Evolutionary conservation across 2,797 vertebrate genomes (phyloP).

Genomic region (Novumbra hubbsi): DNA sequence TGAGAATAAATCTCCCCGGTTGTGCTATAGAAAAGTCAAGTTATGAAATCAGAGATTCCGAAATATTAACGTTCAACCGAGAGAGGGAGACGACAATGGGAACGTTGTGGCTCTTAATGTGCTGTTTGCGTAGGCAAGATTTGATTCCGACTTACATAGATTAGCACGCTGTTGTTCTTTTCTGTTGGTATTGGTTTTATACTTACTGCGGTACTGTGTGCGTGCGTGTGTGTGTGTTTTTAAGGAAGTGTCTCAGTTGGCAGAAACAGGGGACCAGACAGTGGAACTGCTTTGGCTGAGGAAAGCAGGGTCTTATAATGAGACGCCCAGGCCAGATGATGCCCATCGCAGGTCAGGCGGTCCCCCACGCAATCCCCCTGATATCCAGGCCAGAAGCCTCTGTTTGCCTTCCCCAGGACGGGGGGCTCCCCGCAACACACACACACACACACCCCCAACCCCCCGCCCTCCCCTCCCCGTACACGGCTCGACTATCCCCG

Average conservation of each 20-base stretch:
- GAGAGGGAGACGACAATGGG: constrained; percentile 36
- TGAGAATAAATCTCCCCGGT: constrained; percentile 46
- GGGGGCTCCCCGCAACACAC: constrained; percentile 44
- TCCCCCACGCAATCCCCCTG: constrained; percentile 55
- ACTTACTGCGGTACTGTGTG: constrained; percentile 14
- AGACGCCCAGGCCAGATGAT: constrained; percentile 51
- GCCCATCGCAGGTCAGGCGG: constrained; percentile 48
- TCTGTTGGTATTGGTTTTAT: constrained; percentile 45
- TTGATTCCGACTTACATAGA: constrained; percentile 54
- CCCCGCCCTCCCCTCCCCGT: neutral
- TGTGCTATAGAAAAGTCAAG: constrained; percentile 48
- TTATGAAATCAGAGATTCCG: constrained; percentile 40
- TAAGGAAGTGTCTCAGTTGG: constrained; percentile 45
- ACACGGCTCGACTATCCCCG: neutral
- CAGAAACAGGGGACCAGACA: constrained; percentile 29
- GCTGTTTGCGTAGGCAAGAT: constrained; percentile 53
- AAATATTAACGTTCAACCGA: constrained; percentile 42
- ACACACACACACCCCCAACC: constrained; percentile 28
- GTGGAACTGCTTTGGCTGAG: constrained; percentile 15
- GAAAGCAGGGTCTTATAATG: constrained; percentile 50
- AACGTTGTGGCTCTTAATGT: constrained; percentile 43
- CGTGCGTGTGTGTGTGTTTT: constrained; percentile 25
- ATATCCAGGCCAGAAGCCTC: constrained; percentile 59
- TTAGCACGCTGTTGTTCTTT: constrained; percentile 46
- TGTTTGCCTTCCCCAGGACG: constrained; percentile 61